phyloP scores from a whole-genome alignment of 23 tunicate genomes.

The Clavelina lepadiformis region DNA sequence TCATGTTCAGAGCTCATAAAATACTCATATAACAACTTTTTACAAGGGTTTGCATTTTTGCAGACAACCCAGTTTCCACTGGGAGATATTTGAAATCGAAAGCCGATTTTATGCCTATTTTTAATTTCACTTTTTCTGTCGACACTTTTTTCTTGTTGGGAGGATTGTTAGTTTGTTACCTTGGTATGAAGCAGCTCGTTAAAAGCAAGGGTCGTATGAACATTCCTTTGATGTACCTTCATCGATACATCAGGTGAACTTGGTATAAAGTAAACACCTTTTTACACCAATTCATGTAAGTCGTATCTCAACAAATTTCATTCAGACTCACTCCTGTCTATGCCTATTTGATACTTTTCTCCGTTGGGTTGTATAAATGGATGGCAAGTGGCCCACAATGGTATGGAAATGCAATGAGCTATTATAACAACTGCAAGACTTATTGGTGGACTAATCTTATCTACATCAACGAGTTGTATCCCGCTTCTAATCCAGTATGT shows the following conservation, averaged over 20 bases:
- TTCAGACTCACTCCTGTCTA: slow-evolving; percentile 64
- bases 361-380: slow-evolving; percentile 16
- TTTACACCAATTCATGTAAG: too few relatives aligned
- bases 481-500: too few relatives aligned
- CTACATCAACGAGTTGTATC: slow-evolving; percentile 70
- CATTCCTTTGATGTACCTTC: slow-evolving; percentile 38
- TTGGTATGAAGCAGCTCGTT: slow-evolving; percentile 17
- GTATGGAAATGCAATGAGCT: neutral
- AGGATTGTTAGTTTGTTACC: slow-evolving; percentile 33
- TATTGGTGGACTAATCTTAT: slow-evolving; percentile 82
- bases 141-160: too few relatives aligned
- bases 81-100: too few relatives aligned
- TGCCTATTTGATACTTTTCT: slow-evolving; percentile 35
- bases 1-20: too few relatives aligned
- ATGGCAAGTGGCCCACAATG: slow-evolving; percentile 44
- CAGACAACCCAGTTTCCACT: too few relatives aligned
- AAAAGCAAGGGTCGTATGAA: slow-evolving; percentile 34
- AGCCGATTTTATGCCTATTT: too few relatives aligned
- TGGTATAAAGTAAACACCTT: too few relatives aligned
- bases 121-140: slow-evolving; percentile 37
- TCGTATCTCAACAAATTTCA: too few relatives aligned
- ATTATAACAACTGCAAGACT: slow-evolving; percentile 21
- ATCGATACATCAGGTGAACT: slow-evolving; percentile 50
- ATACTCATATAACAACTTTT: too few relatives aligned
- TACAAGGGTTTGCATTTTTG: too few relatives aligned